Evolutionary conservation across 2,797 vertebrate species (phyloP).

Genomic region (Gallinago nigripennis): DNA sequence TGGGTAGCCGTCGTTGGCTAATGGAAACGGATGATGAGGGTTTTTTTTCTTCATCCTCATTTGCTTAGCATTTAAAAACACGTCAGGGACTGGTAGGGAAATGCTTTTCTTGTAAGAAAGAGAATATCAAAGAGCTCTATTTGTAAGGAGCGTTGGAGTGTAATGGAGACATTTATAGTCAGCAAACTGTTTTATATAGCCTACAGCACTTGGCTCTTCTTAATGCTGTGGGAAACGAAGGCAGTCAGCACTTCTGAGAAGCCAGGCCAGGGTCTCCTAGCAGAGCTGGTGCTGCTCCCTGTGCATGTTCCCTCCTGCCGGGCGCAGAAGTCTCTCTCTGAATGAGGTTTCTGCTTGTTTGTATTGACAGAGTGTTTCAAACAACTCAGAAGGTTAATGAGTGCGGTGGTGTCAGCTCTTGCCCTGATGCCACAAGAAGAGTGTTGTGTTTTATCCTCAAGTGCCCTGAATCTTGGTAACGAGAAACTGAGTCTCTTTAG

Average conservation of each 20-base stretch:
- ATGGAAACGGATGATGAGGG: background rate
- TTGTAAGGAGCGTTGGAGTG: background rate
- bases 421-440: background rate
- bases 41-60: background rate
- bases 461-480: background rate
- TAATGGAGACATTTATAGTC: background rate
- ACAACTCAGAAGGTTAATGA: background rate
- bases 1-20: background rate
- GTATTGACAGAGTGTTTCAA: background rate
- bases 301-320: background rate
- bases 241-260: background rate
- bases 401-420: background rate
- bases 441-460: background rate
- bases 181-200: background rate
- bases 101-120: background rate
- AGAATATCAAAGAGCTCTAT: background rate
- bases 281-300: background rate
- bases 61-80: background rate
- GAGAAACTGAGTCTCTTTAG: background rate
- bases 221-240: background rate
- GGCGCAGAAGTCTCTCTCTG: background rate
- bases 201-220: background rate
- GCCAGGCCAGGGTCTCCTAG: background rate
- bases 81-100: background rate
- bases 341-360: constrained; percentile 19